Percentiles rank a stretch among this genome's conserved stretches.
Evolutionary conservation across 2,113 vertebrate species (phyloP).

Genomic region (Cygnus atratus): DNA sequence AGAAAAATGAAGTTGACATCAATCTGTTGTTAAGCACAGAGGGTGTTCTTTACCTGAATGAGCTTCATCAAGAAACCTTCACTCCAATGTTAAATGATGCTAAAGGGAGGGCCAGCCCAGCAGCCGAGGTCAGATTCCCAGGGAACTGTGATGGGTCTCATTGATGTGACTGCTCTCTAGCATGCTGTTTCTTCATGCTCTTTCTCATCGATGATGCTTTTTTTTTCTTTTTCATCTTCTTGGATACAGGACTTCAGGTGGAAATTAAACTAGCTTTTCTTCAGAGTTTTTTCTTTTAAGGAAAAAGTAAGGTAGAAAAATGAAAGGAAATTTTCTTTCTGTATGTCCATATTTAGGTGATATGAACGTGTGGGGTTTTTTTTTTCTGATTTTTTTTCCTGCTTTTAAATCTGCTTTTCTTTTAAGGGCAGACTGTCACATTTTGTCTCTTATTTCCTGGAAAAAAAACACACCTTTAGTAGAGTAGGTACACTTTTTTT

Average conservation of each 20-base stretch:
- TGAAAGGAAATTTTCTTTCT: not conserved
- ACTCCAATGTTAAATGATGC: accelerated
- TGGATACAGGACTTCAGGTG: not conserved
- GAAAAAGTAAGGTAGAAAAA: not conserved
- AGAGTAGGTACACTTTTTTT: not conserved
- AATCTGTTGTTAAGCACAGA: not conserved
- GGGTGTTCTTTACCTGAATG: not conserved
- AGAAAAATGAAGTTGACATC: not conserved
- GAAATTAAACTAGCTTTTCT: not conserved
- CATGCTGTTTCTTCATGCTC: accelerated
- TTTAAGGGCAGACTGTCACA: not conserved
- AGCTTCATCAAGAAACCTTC: not conserved
- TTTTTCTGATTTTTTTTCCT: not conserved
- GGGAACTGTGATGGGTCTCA: not conserved
- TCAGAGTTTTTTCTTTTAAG: not conserved
- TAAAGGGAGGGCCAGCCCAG: not conserved
- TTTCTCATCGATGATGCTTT: not conserved
- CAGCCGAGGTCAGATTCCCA: not conserved
- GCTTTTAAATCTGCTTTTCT: not conserved
- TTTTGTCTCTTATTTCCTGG: not conserved
- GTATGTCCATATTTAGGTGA: not conserved
- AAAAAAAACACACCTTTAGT: not conserved
- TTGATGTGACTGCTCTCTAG: not conserved
- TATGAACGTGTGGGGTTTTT: not conserved
- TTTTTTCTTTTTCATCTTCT: not conserved